A percentile compares a stretch with the other conserved stretches of the same genome.
phyloP scores from a whole-genome alignment of 2,888 invertebrate species.

The Nomada ruficornis region DNA sequence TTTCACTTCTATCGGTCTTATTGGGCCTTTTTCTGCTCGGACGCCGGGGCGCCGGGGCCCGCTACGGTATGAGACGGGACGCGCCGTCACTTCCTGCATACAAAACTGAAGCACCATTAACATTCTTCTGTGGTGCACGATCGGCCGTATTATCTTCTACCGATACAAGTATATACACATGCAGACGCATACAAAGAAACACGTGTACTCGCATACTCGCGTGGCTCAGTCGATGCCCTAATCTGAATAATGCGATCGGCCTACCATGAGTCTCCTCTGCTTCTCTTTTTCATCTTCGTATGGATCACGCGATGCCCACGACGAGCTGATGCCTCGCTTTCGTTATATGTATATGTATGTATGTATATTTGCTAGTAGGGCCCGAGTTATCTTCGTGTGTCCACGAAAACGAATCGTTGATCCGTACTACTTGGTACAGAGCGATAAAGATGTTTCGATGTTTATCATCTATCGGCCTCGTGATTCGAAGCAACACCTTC shows the following conservation, averaged over 20 bases:
- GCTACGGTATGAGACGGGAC: constrained; percentile 71
- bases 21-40: constrained; percentile 72
- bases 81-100: constrained; percentile 78
- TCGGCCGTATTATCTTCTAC: constrained; percentile 68
- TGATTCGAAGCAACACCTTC: not conserved
- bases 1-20: constrained; percentile 71
- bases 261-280: constrained; percentile 49
- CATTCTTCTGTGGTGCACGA: constrained; percentile 71
- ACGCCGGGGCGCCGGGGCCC: constrained; percentile 69
- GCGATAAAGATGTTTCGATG: constrained; percentile 11
- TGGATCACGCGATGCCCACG: constrained; percentile 56
- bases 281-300: constrained; percentile 60
- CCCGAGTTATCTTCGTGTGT: constrained; percentile 2
- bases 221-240: constrained; percentile 64
- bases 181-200: constrained; percentile 38
- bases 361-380: constrained; percentile 17
- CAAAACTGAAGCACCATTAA: constrained; percentile 76
- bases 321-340: constrained; percentile 40
- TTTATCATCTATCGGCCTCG: not conserved
- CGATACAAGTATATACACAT: constrained; percentile 58
- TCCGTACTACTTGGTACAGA: constrained; percentile 3
- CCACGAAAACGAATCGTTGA: constrained; percentile 4
- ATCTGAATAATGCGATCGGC: constrained; percentile 68
- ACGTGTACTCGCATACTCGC: constrained; percentile 49
- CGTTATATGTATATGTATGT: constrained; percentile 9